phyloP scores from a whole-genome alignment of 2,797 vertebrate species.

The Lophius americanus region DNA sequence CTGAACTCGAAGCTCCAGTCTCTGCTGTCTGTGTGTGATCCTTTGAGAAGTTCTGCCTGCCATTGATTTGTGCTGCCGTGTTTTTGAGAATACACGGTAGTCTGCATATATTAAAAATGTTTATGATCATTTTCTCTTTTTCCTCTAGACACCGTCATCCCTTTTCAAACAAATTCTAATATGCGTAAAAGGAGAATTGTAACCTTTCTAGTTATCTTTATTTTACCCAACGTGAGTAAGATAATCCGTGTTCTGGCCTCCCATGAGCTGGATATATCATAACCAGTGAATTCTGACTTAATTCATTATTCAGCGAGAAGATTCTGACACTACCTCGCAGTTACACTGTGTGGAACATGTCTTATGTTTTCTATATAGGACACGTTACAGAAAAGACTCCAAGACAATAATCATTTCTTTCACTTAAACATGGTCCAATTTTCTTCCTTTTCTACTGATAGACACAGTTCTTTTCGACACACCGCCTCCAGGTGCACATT shows the following conservation, averaged over 20 bases:
- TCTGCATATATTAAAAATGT: constrained; percentile 7
- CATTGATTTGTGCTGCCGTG: constrained; percentile 1
- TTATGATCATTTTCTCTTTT: not conserved
- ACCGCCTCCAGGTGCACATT: no score
- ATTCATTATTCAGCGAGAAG: constrained; percentile 47
- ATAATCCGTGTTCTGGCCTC: constrained; percentile 42
- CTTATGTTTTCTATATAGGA: no score
- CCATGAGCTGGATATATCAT: constrained; percentile 29
- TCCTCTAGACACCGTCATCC: not conserved
- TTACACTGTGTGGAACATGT: constrained; percentile 14
- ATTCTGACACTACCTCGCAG: constrained; percentile 41
- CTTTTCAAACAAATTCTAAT: not conserved
- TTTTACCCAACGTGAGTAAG: not conserved
- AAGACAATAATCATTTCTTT: no score
- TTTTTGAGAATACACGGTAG: constrained; percentile 3
- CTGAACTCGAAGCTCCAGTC: constrained; percentile 31
- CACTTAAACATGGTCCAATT: no score
- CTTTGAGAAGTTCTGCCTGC: constrained; percentile 22
- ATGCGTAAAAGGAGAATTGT: constrained; percentile 16
- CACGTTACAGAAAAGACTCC: no score
- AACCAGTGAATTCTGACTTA: constrained; percentile 29
- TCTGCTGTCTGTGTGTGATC: constrained; percentile 25
- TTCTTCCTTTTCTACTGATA: no score
- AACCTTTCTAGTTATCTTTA: constrained; percentile 9
- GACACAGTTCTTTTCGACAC: no score